These are phyloP conservation scores for Phragmatobia fuliginosa DNA, from an alignment of 2,888 invertebrate genomes.

Conservation along the genomic window DNA sequence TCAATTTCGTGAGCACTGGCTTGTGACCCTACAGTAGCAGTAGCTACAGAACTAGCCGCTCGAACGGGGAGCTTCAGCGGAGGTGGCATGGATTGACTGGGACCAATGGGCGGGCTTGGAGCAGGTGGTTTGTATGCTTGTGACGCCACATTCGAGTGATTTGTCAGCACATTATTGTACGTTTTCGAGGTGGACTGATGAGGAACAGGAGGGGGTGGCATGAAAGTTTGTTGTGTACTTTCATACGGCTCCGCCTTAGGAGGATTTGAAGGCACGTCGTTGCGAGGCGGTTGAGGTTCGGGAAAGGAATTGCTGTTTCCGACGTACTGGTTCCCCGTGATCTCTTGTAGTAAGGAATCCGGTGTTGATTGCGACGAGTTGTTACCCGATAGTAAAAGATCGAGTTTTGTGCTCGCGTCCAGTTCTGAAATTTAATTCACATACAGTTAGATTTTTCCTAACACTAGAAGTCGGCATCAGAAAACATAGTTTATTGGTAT, in stretches of 20 bases:
- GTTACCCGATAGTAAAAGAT: conserved; percentile 64
- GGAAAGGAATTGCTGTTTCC: conserved; percentile 63
- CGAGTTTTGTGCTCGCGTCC: conserved; percentile 76
- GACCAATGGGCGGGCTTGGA: conserved; percentile 23
- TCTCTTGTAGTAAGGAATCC: conserved; percentile 66
- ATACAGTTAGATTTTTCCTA: conserved; percentile 1
- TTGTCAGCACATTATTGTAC: conserved; percentile 44
- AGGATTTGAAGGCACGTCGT: conserved; percentile 41
- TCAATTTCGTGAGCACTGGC: conserved; percentile 86
- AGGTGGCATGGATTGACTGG: conserved; percentile 47
- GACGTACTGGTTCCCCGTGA: conserved; percentile 65
- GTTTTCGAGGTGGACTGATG: conserved; percentile 63
- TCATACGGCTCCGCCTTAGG: conserved; percentile 51
- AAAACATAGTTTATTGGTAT: neutral
- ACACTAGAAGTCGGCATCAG: neutral
- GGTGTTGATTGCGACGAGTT: conserved; percentile 54
- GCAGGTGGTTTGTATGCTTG: conserved; percentile 32
- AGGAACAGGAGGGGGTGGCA: conserved; percentile 76
- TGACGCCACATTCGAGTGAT: conserved; percentile 14
- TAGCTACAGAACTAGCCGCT: conserved; percentile 67
- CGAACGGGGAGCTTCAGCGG: conserved; percentile 72
- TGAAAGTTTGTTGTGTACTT: conserved; percentile 65
- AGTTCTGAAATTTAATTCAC: conserved; percentile 63
- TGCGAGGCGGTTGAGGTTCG: conserved; percentile 45
- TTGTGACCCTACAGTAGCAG: conserved; percentile 81